Evolutionary conservation across 2,113 vertebrate genomes (phyloP), one percentile per base, ranked within the genome.

Genomic region (Ctenodactylus gundi): DNA sequence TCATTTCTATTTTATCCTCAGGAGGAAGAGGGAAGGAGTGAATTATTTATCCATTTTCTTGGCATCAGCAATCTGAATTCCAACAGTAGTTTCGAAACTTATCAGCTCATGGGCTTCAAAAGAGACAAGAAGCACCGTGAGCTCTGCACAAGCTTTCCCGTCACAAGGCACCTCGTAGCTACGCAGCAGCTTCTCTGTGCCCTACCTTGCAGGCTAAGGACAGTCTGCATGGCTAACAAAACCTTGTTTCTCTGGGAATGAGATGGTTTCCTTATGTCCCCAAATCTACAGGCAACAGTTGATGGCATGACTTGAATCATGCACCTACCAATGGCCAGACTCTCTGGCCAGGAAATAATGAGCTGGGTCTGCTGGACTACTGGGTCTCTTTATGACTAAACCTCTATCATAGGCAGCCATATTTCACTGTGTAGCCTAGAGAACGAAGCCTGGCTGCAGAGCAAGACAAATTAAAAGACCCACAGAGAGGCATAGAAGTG

Each of bases 391-490:
- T 25, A 21, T 39, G 34, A 78, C 31, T 13, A 7, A 80, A 9
- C 6, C 34, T 57, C 44, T 82, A 55, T 75, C 1, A 0, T 2
- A 53, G 51, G 18, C 23, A 55, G n/a, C 44, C 27, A 29, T 25
- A 57, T 10, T 53, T 88, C 25, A 17, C 70, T 51, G 20, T 67
- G 39, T n/a, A 51, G 73, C 51, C 46, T 14, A 0, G 15, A 27
- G 31, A 94, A 78, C n/a, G 36, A 93, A 88, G 49, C n/a, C 64
- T 31, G 2, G 55, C 27, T 49, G 10, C 51, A 53, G 18, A 51
- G 34, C 60, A 70, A 76, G 70, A 76, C 84, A 64, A 75, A 75
- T n/a, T 49, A 84, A 96, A 84, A 64, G 64, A 70, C 17, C 46
- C 27, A 4, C 14, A 81, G 25, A 95, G 41, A 84, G 46, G n/a